These are phyloP conservation scores for Garra rufa DNA, from an alignment of 2,113 vertebrate species.

Conservation along the genomic window DNA sequence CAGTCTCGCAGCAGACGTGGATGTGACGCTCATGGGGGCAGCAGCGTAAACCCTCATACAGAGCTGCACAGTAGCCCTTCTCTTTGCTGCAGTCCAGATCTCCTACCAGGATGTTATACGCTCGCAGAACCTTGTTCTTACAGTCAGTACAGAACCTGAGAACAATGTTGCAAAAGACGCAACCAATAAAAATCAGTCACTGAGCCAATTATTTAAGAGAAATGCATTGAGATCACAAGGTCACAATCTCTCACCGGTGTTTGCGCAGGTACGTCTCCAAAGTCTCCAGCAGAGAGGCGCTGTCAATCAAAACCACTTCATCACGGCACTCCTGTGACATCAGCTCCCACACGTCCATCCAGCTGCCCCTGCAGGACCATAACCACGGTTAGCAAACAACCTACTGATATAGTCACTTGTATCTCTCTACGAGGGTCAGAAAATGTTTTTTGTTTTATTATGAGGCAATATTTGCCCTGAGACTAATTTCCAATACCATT, in stretches of 20 bases:
- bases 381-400: background rate
- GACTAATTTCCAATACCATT: background rate
- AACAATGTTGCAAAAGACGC: background rate
- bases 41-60: constrained; percentile 94
- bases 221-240: background rate
- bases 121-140: constrained; percentile 94
- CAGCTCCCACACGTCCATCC: constrained; percentile 98
- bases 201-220: background rate
- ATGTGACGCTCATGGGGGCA: constrained; percentile 95
- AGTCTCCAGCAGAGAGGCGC: constrained; percentile 90
- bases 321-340: constrained; percentile 98
- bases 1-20: constrained; percentile 95
- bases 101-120: constrained; percentile 95
- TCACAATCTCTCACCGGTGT: constrained; percentile 82
- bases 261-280: constrained; percentile 94
- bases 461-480: too few species aligned
- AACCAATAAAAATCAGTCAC: background rate
- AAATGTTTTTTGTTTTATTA: too few species aligned
- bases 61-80: constrained; percentile 92
- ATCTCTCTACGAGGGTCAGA: background rate
- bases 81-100: constrained; percentile 96
- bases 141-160: constrained; percentile 95
- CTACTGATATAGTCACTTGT: background rate
- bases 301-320: constrained; percentile 96
- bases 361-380: constrained; percentile 84